A percentile compares a stretch with the other conserved stretches of the same genome.
phyloP scores from a whole-genome alignment of 2,888 invertebrate genomes.

The Vanessa cardui region DNA sequence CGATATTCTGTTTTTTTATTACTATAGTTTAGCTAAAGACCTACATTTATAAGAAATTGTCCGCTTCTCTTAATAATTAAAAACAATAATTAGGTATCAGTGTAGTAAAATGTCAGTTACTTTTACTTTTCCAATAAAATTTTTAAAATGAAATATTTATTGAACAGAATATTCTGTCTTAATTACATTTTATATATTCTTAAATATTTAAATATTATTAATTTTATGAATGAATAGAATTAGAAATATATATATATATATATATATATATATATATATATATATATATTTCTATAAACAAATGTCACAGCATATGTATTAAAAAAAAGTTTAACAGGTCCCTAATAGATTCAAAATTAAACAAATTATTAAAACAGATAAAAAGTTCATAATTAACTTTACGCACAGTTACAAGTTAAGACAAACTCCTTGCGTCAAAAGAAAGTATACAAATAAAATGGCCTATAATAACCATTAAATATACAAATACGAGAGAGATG shows the following conservation, averaged over 20 bases:
- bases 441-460: constrained; percentile 10
- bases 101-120: not conserved
- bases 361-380: not conserved
- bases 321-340: not conserved
- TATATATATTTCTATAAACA: not conserved
- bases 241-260: too few relatives aligned
- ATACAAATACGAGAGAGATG: constrained; percentile 1
- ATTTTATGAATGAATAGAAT: too few relatives aligned
- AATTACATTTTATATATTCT: not conserved
- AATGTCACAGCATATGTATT: not conserved
- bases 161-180: not conserved
- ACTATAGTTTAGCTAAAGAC: too few relatives aligned
- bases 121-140: not conserved
- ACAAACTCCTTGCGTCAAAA: not conserved
- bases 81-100: not conserved
- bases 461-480: constrained; percentile 12
- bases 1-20: too few relatives aligned
- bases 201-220: too few relatives aligned
- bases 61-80: not conserved
- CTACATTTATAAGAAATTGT: too few relatives aligned
- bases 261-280: not conserved
- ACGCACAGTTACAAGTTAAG: not conserved
- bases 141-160: too few relatives aligned
- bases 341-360: constrained; percentile 1
- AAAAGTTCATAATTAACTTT: not conserved